These are phyloP conservation scores for Ancistrus triradiatus DNA, from an alignment of 2,113 vertebrate genomes.

Conservation along the genomic window DNA sequence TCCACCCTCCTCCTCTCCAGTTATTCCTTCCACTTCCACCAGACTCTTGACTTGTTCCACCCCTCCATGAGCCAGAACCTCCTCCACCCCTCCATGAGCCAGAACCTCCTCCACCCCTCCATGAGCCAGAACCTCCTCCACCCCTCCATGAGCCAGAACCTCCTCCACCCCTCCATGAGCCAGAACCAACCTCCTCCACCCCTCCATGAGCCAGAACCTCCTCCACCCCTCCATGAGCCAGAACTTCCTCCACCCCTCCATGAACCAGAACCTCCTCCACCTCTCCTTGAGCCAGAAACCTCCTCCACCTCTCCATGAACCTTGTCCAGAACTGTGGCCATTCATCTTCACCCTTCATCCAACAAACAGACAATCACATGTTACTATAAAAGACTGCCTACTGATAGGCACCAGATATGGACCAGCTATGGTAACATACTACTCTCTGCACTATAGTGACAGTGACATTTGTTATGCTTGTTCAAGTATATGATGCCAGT, in stretches of 20 bases:
- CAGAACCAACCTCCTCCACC: conserved; percentile 61
- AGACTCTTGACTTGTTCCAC: conserved; percentile 44
- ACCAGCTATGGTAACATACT: no score
- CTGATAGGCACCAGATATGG: no score
- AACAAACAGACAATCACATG: neutral
- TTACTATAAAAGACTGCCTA: no score
- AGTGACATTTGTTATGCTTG: no score
- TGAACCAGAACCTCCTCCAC: conserved; percentile 44
- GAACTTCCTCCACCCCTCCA: conserved; percentile 49
- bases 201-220: no score
- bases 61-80: conserved; percentile 48
- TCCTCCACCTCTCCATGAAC: conserved; percentile 58
- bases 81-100: conserved; percentile 61
- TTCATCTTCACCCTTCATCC: conserved; percentile 53
- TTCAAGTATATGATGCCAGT: no score
- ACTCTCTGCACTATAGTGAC: no score
- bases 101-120: conserved; percentile 49
- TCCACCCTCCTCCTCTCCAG: conserved; percentile 44
- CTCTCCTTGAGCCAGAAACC: conserved; percentile 49
- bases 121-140: conserved; percentile 42
- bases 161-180: conserved; percentile 46
- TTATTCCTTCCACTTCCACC: conserved; percentile 49
- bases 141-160: conserved; percentile 46
- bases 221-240: conserved; percentile 46
- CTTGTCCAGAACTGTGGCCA: conserved; percentile 52